Conservation (phyloP, 2,113 vertebrate species). For the Malurus melanocephalus region DNA sequence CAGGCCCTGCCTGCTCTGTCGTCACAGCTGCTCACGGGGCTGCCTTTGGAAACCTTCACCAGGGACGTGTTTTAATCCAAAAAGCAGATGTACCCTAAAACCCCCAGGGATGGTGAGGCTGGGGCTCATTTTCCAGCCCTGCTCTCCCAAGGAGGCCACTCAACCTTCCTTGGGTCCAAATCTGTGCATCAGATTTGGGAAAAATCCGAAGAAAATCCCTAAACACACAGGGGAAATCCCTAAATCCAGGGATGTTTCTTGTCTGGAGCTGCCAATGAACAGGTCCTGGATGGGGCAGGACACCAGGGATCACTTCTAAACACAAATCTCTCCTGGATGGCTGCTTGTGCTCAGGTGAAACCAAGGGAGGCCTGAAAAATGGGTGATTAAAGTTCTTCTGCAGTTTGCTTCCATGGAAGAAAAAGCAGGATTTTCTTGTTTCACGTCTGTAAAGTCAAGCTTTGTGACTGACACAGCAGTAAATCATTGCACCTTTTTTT, state of each 20-base stretch:
- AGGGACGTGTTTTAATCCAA: neutral
- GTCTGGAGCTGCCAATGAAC: neutral
- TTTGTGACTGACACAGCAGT: neutral
- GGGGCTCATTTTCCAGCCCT: neutral
- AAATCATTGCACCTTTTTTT: neutral
- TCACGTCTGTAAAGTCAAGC: neutral
- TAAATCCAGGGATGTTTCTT: neutral
- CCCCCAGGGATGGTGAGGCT: accelerated
- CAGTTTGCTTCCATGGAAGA: neutral
- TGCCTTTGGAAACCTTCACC: neutral
- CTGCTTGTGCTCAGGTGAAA: neutral
- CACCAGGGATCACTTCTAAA: neutral
- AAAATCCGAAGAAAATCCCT: too few species aligned
- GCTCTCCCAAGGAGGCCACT: neutral
- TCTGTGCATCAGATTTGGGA: neutral
- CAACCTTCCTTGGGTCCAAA: neutral
- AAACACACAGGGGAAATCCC: accelerated
- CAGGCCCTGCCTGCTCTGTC: neutral
- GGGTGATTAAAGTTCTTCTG: neutral
- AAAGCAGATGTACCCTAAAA: neutral
- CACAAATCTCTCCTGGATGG: neutral
- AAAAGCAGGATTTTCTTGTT: neutral
- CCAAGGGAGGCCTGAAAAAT: neutral
- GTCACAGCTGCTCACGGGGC: neutral
- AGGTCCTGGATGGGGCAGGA: neutral